phyloP scores from a whole-genome alignment of 2,888 invertebrate genomes.

The Conomelus anceps region DNA sequence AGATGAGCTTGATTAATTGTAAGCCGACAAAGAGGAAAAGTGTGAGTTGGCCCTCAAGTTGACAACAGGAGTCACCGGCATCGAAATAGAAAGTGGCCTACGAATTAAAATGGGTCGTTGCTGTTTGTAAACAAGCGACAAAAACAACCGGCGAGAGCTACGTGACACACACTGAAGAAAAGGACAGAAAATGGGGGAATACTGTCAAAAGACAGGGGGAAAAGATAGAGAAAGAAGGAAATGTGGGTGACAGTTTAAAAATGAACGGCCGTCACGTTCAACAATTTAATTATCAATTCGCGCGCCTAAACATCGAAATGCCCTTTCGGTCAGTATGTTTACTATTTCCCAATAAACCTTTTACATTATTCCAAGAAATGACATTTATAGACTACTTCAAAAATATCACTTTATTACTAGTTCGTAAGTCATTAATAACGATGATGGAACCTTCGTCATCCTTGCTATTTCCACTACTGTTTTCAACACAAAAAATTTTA shows the following conservation, averaged over 20 bases:
- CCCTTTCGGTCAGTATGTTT: background rate
- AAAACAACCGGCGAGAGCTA: too few species aligned
- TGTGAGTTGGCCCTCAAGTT: background rate
- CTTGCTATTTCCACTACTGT: background rate
- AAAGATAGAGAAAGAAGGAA: background rate
- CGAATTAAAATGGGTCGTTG: background rate
- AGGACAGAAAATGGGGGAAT: background rate
- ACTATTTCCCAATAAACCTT: background rate
- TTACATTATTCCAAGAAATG: background rate
- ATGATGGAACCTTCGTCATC: background rate
- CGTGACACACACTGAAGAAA: background rate
- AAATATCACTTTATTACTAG: background rate
- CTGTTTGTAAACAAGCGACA: background rate
- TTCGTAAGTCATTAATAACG: background rate
- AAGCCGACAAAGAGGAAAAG: background rate
- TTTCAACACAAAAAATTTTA: too few species aligned
- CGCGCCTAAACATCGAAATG: background rate
- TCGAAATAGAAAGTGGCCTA: background rate
- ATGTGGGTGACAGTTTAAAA: background rate
- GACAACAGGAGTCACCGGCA: background rate
- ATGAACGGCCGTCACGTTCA: background rate
- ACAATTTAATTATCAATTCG: background rate
- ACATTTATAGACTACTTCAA: background rate
- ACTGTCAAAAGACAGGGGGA: background rate
- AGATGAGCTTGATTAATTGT: too few species aligned